Evolutionary conservation across 2,888 invertebrate genomes (phyloP), one percentile per base, ranked within the genome.

Genomic region (Conomelus anceps): DNA sequence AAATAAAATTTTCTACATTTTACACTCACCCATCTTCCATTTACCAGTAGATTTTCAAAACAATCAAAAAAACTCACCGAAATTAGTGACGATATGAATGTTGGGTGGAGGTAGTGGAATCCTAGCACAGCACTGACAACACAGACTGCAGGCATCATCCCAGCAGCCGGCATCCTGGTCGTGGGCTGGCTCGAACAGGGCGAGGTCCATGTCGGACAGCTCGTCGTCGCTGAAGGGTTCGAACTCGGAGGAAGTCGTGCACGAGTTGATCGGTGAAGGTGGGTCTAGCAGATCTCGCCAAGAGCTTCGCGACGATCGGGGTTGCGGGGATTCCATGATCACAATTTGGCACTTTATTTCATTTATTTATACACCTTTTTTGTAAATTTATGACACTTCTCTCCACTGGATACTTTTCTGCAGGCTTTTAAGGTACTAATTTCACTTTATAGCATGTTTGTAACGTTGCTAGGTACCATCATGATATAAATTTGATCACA

Each of bases 171-270:
- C 89, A 7, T 84, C 23, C 9, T 22, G 91, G 93, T 93, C 91
- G 94, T 91, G 22, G 93, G 92, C 91, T 94, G 93, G 91, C 94
- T 92, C 91, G 94, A 93, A 91, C 87, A 91, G 89, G 17, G 92
- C 92, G 93, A 93, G 88, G 84, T 90, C 90, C 90, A 90, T 88
- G 22, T 90, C 90, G 3, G 89, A 84, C 84, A 89, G 87, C 86
- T 89, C 87, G 90, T 91, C 90, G 89, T 95, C 95, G 91, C 94
- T 94, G 92, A 95, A 95, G 91, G 95, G 94, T 91, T 95, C 95
- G 91, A 94, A 93, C 92, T 94, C 94, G 91, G 94, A 94, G 91
- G 94, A 94, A 91, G 94, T 94, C 92, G 94, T 94, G 24, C 94
- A 94, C 91, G 90, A 90, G 89, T 88, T 89, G 85, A 90, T 89